Conservation (phyloP, 35 echinoderm and acorn worm species). For the Diadema setosum region DNA sequence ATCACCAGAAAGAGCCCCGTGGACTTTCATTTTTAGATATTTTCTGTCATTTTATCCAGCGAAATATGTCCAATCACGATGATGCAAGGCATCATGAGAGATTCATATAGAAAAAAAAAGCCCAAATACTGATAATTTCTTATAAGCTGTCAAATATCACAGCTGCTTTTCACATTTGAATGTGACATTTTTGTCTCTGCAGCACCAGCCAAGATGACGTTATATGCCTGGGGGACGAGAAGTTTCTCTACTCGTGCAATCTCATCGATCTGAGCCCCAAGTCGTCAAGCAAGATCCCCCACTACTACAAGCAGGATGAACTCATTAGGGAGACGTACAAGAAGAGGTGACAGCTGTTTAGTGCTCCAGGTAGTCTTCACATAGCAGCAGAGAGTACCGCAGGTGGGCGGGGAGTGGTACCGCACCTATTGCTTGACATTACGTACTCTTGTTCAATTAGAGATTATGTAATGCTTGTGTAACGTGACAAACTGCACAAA, state of each 20-base stretch:
- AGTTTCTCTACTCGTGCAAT: not conserved
- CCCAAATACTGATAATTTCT: not conserved
- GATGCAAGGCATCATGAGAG: not conserved
- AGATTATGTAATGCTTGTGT: too few relatives aligned
- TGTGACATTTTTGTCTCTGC: not conserved
- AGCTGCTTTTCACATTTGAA: not conserved
- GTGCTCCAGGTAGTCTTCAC: not conserved
- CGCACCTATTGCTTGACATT: too few relatives aligned
- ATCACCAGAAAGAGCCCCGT: too few relatives aligned
- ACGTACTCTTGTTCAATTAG: too few relatives aligned
- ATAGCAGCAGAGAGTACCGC: too few relatives aligned
- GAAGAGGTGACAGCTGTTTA: not conserved
- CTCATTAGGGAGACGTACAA: not conserved
- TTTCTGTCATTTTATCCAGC: not conserved
- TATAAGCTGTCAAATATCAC: not conserved
- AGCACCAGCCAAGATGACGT: not conserved
- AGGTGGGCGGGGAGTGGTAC: too few relatives aligned
- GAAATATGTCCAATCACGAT: not conserved
- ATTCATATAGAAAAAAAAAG: not conserved
- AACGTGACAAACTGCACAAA: too few relatives aligned
- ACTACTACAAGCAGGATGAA: not conserved
- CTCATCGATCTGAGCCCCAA: slow-evolving; percentile 14
- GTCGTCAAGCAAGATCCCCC: slow-evolving; percentile 1
- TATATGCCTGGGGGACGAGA: not conserved
- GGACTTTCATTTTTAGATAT: not conserved